Evolutionary conservation across 2,113 vertebrate genomes (phyloP).

Genomic region (Haemorhous mexicanus): DNA sequence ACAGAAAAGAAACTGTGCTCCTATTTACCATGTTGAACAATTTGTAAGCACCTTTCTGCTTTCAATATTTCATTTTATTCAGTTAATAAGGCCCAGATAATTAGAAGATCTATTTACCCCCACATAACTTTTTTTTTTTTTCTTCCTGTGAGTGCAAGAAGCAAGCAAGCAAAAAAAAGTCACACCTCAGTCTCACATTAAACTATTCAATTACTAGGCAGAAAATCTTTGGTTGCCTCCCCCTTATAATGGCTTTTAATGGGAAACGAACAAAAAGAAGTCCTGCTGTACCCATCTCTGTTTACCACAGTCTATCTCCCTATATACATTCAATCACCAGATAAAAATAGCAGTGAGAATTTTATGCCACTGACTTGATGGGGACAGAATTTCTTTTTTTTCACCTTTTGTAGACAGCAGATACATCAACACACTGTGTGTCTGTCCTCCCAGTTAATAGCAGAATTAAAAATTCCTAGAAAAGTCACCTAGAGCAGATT

Average conservation of each 20-base stretch:
- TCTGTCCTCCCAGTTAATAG: neutral
- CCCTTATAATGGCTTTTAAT: fast-evolving
- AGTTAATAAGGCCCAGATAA: neutral
- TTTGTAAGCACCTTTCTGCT: neutral
- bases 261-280: neutral
- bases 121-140: neutral
- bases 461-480: neutral
- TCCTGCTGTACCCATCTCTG: neutral
- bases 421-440: neutral
- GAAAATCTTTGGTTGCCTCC: neutral
- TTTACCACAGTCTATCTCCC: neutral
- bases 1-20: neutral
- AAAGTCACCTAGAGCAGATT: neutral
- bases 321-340: neutral
- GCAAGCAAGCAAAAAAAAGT: neutral
- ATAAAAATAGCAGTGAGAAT: neutral
- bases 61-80: neutral
- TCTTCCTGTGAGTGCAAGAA: neutral
- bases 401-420: neutral
- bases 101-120: neutral
- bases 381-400: neutral
- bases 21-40: neutral
- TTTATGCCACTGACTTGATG: neutral
- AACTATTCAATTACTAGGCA: neutral
- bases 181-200: neutral